Evolutionary conservation across 2,113 vertebrate species (phyloP).

Genomic region (Phalacrocorax pelagicus): DNA sequence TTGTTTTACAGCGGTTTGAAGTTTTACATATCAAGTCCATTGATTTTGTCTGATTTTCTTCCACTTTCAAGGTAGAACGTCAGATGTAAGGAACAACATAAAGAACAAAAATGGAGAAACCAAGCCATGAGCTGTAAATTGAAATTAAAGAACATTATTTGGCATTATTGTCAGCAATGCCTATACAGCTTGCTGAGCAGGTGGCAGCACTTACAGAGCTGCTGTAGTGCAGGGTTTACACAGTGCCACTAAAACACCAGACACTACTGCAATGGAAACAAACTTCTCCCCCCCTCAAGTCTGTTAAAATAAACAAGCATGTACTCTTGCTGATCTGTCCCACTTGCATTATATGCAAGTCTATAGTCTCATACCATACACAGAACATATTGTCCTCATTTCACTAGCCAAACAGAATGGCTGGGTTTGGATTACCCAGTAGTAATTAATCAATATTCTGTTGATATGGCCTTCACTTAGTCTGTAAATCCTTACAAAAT

Average conservation of each 20-base stretch:
- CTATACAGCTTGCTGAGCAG: neutral
- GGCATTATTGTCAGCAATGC: neutral
- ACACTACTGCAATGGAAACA: neutral
- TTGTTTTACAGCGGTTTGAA: neutral
- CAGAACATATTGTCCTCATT: neutral
- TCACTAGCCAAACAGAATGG: neutral
- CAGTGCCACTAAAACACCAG: neutral
- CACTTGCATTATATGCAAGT: neutral
- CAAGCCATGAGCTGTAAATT: neutral
- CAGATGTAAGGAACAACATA: neutral
- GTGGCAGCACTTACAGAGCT: neutral
- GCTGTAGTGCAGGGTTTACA: neutral
- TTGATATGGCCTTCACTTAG: neutral
- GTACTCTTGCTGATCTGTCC: neutral
- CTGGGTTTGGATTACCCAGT: neutral
- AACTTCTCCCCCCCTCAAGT: accelerated
- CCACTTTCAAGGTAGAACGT: neutral
- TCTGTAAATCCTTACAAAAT: neutral
- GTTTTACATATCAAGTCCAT: neutral
- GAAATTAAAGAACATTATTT: neutral
- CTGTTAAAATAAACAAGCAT: neutral
- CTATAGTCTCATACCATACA: neutral
- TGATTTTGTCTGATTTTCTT: neutral
- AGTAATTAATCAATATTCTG: neutral
- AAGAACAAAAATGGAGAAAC: neutral